Evolutionary conservation across 2,797 vertebrate species (phyloP), one percentile per base, ranked within the genome.

Genomic region (Brachymystax lenok): DNA sequence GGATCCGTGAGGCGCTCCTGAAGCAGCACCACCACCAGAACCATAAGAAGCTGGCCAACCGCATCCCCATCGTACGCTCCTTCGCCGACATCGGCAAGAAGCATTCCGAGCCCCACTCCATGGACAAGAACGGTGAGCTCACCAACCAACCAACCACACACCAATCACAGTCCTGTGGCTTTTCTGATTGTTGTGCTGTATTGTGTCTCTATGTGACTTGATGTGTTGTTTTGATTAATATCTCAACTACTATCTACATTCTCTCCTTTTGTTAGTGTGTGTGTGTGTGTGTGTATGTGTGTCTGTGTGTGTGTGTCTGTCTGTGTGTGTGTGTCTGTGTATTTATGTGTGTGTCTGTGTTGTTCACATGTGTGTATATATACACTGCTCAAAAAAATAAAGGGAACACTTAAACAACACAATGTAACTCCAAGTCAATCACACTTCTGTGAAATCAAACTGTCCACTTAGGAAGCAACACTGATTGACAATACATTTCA

Each of bases 81-180:
- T 99, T 99, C 82, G 98, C 98, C 75, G 98, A 99, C 86, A 99
- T 99, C 67, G 98, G 98, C 89, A 99, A 98, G 92, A 99, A 99
- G 89, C 98, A 99, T 77, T 99, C 98, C 2, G 98, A 99, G 82
- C 97, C 97, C 35, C 97, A 99, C 91, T 98, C 97, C 75, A 98
- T 99, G 97, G 98, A 99, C 93, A 99, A 99, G 92, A 99, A 97
- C 87, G 98, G 98, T 98, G 94, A 96, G 83, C 12, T 74, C 5
- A 8, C 56, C 19, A n/a, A n/a, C 4, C 28, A 30, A 33, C 33
- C 33, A 35, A 35, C 5, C 33, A 35, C 33, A 35, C 33, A 35
- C 30, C 3, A 40, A 40, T 8, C 40, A 46, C 10, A 46, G 4
- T 17, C 82, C 74, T 80, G 84, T 80, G 80, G 79, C 19, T 33